Percentiles rank a stretch among this genome's conserved stretches.
phyloP scores from a whole-genome alignment of 1,140 invertebrate genomes.

The Calycopis cecrops region DNA sequence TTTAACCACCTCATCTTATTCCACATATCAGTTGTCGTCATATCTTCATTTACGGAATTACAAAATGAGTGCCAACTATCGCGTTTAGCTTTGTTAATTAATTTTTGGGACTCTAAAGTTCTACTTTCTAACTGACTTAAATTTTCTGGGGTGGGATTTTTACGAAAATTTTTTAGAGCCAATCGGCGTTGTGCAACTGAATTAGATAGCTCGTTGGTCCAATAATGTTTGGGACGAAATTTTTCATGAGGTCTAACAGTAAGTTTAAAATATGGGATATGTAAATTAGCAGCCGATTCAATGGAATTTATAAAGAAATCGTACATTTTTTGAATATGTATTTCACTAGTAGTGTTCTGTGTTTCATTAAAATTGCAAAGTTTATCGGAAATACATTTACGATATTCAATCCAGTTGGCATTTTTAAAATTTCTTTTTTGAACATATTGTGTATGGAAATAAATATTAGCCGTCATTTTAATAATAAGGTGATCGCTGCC shows the following conservation, averaged over 20 bases:
- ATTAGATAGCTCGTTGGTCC: too few species aligned
- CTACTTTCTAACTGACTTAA: not conserved
- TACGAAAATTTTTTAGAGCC: not conserved
- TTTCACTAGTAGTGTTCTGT: slow-evolving; percentile 5
- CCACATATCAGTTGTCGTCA: too few species aligned
- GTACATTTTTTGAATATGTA: slow-evolving; percentile 1
- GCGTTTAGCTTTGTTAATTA: not conserved
- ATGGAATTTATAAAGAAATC: too few species aligned
- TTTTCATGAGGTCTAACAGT: too few species aligned
- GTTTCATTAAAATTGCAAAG: slow-evolving; percentile 1
- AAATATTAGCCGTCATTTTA: slow-evolving; percentile 9
- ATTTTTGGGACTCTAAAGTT: slow-evolving; percentile 1
- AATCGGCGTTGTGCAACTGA: too few species aligned
- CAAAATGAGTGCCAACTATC: too few species aligned
- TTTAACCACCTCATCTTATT: too few species aligned
- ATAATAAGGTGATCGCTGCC: slow-evolving; percentile 23
- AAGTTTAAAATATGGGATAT: too few species aligned
- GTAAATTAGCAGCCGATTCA: too few species aligned
- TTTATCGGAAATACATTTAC: not conserved
- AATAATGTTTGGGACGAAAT: too few species aligned
- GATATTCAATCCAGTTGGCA: not conserved
- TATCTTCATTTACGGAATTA: too few species aligned
- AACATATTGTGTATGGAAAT: not conserved
- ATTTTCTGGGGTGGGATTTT: too few species aligned
- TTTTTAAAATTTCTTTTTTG: slow-evolving; percentile 15